Conservation (phyloP, 2,888 invertebrate genomes). For the Drosophila putrida region DNA sequence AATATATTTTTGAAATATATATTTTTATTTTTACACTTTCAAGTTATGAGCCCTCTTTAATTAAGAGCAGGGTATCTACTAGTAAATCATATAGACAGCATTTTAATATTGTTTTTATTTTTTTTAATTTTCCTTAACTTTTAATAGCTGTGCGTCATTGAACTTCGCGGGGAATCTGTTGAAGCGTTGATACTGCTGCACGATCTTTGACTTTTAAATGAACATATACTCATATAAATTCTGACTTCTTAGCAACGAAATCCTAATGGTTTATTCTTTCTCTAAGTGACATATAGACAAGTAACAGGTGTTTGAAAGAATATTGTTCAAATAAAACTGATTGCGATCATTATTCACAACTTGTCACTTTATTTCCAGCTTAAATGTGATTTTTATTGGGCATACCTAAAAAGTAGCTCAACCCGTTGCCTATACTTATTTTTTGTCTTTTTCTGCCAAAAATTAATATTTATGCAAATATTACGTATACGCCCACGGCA, state of each 20-base stretch:
- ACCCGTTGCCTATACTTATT: slow-evolving; percentile 1
- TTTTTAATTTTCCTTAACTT: slow-evolving; percentile 9
- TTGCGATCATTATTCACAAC: slow-evolving; percentile 24
- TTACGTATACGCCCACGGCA: slow-evolving; percentile 51
- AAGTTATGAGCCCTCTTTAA: too few species aligned
- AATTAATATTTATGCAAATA: slow-evolving; percentile 21
- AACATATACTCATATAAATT: background rate
- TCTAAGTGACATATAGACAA: background rate
- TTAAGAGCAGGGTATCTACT: background rate
- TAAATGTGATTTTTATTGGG: slow-evolving; percentile 59
- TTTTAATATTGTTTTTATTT: slow-evolving; percentile 7
- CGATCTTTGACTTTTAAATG: background rate
- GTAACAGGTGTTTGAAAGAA: slow-evolving; percentile 5
- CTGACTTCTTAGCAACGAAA: background rate
- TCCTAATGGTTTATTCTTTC: background rate
- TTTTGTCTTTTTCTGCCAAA: slow-evolving; percentile 6
- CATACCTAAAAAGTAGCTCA: slow-evolving; percentile 43
- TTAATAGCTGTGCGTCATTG: slow-evolving; percentile 48
- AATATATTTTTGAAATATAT: background rate
- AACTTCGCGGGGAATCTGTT: slow-evolving; percentile 40
- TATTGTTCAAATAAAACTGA: background rate
- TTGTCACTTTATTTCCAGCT: slow-evolving; percentile 24
- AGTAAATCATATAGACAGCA: background rate
- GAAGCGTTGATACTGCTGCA: background rate
- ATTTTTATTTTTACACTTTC: too few species aligned